phyloP scores from a whole-genome alignment of 2,113 vertebrate genomes.

The Oxygymnocypris stewartii region DNA sequence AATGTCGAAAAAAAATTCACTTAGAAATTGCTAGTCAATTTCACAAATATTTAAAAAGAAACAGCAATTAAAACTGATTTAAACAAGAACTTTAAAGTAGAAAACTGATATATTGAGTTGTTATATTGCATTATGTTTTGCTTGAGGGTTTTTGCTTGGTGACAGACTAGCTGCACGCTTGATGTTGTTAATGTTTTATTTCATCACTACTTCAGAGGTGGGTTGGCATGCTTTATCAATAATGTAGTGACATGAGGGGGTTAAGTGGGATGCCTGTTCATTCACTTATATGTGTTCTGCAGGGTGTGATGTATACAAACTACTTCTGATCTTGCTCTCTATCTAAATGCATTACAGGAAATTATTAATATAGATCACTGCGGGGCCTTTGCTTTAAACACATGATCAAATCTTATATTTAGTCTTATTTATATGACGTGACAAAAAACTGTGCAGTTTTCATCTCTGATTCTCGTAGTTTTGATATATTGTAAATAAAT shows the following conservation, averaged over 20 bases:
- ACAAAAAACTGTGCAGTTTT: neutral
- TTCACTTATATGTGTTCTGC: neutral
- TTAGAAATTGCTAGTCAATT: too few relatives aligned
- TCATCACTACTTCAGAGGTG: conserved; percentile 20
- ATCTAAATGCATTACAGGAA: neutral
- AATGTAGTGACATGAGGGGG: conserved; percentile 33
- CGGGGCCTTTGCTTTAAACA: neutral
- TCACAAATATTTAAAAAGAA: neutral
- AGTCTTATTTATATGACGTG: neutral
- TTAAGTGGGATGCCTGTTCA: conserved; percentile 15
- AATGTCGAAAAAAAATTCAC: too few relatives aligned
- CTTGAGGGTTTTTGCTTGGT: neutral
- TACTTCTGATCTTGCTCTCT: neutral
- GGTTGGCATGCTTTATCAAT: conserved; percentile 29
- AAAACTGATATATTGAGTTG: neutral
- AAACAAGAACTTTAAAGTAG: neutral
- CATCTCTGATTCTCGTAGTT: neutral
- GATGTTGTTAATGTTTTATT: conserved; percentile 34
- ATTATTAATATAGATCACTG: neutral
- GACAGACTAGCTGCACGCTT: conserved; percentile 3
- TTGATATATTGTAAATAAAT: neutral
- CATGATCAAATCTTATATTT: neutral
- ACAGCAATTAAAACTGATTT: too few relatives aligned
- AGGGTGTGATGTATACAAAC: neutral
- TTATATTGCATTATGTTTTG: neutral